Evolutionary conservation across 37 sponge, comb jelly and placozoan genomes (phyloP), one percentile per base, ranked within the genome.

Genomic region (Axinella damicornis): DNA sequence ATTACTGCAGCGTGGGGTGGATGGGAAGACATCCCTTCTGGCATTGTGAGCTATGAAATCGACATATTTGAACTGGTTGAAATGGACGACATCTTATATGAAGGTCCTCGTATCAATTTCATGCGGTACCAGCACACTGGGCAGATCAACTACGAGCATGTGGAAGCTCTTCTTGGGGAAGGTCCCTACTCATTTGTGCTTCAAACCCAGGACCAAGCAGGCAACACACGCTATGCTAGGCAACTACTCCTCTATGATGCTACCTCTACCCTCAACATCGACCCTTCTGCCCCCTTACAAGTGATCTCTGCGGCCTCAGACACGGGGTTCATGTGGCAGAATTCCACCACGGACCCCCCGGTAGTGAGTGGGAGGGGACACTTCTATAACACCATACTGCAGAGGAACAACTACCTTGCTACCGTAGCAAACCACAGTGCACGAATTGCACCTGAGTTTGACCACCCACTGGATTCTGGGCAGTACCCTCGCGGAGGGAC

Each of bases 321-420:
- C 38, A 83, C 84, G 18, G 63, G 65, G 15, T 65, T 39, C 76
- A 28, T 68, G 22, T 95, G 95, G 95, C 83, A 87, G 34, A 95
- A 88, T 46, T 77, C 81, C 59, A 86, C 85, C 13, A 36, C 27
- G 4, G 18, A 13, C 1, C 82, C 86, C 56, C 46, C 91, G 2
- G 31, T 61, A 0, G 69, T 95, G 4, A 53, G 61, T 71, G 92
- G 95, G 28, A 22, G 40, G 13, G 86, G 95, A 0, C 95, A 95
- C 65, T 95, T 95, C 83, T 95, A 84, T 77, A 88, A 91, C 83
- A 81, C 95, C 0, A 67, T 82, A 34, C 79, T 95, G 4, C 83
- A 64, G 14, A 40, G 38, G 27, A 55, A 36, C 34, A 77, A 87
- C 70, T 88, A 80, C 80, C 85, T 95, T 0, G 92, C 86, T 9